Evolutionary conservation across 2,888 invertebrate species (phyloP).

Genomic region (Odontomyia ornata): DNA sequence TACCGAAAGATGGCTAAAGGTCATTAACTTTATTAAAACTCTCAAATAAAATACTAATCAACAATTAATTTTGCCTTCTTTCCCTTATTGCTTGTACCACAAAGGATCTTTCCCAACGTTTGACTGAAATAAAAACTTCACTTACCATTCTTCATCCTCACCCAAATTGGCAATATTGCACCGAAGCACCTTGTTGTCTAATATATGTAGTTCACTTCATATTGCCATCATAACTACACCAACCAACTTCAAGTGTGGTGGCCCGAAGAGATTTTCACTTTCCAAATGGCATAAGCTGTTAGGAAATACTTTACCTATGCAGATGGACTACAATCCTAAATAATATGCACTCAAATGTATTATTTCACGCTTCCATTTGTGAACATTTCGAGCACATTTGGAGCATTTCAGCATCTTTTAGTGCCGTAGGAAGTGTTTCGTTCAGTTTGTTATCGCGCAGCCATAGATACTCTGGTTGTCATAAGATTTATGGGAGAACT

Average conservation of each 20-base stretch:
- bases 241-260: background rate
- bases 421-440: background rate
- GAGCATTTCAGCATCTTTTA: background rate
- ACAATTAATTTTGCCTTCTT: too few species aligned
- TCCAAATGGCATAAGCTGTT: constrained; percentile 15
- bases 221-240: background rate
- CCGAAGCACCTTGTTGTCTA: constrained; percentile 1
- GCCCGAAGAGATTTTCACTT: constrained; percentile 31
- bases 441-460: background rate
- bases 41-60: too few species aligned
- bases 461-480: background rate
- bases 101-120: too few species aligned
- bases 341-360: background rate
- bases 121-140: too few species aligned
- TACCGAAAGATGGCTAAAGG: too few species aligned
- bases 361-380: background rate
- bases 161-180: constrained; percentile 7
- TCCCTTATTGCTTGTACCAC: too few species aligned
- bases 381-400: background rate
- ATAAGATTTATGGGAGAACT: constrained; percentile 17
- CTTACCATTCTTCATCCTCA: too few species aligned
- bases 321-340: constrained; percentile 28
- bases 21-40: too few species aligned
- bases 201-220: background rate
- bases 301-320: constrained; percentile 24